Evolutionary conservation across 2,888 invertebrate genomes (phyloP).

Genomic region (Eristalinus aeneus): DNA sequence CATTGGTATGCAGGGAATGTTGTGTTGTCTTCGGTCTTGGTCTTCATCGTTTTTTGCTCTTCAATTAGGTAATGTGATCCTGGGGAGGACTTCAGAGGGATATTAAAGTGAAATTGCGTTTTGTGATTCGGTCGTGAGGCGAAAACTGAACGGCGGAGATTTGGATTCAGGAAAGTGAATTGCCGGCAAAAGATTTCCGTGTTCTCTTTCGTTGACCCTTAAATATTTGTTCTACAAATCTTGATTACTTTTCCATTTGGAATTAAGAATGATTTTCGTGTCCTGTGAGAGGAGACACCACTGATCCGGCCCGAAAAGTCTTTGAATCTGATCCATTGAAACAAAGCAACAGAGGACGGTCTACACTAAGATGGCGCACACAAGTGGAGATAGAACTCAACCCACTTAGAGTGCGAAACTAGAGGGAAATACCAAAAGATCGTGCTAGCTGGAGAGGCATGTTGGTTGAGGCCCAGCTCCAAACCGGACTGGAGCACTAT

Average conservation of each 20-base stretch:
- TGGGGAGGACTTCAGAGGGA: constrained; percentile 11
- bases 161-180: background rate
- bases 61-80: constrained; percentile 46
- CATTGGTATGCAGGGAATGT: constrained; percentile 8
- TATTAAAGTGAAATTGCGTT: constrained; percentile 23
- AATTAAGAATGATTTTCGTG: background rate
- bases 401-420: too few relatives aligned
- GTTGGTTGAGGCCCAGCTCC: too few relatives aligned
- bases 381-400: too few relatives aligned
- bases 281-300: too few relatives aligned
- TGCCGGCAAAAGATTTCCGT: background rate
- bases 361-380: too few relatives aligned
- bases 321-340: too few relatives aligned
- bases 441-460: too few relatives aligned
- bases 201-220: background rate
- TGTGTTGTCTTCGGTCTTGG: constrained; percentile 1
- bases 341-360: too few relatives aligned
- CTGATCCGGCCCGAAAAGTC: too few relatives aligned
- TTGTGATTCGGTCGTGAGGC: background rate
- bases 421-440: too few relatives aligned
- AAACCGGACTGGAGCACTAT: too few relatives aligned
- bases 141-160: background rate
- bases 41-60: background rate
- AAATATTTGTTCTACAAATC: background rate
- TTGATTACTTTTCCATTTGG: background rate